Percentiles rank a stretch among this genome's conserved stretches.
These are phyloP conservation scores for Lingula anatina DNA, from an alignment of 2,888 invertebrate species.

Conservation along the genomic window DNA sequence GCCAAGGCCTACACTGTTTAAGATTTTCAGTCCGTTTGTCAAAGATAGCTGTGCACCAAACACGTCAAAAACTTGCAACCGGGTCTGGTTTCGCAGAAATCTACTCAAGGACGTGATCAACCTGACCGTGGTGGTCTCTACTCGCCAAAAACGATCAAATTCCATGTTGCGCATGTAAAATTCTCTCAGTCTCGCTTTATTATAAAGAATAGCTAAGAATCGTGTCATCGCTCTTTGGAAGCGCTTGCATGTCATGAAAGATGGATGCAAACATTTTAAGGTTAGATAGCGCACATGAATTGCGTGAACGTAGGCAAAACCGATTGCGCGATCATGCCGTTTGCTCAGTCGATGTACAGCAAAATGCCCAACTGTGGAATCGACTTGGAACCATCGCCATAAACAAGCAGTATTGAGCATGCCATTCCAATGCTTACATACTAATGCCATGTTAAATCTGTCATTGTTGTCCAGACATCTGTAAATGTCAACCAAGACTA, in stretches of 20 bases:
- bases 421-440: slow-evolving; percentile 25
- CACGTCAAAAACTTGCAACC: slow-evolving; percentile 24
- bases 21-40: slow-evolving; percentile 20
- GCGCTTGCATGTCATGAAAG: slow-evolving; percentile 24
- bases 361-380: too few species aligned
- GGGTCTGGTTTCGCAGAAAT: slow-evolving; percentile 25
- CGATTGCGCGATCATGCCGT: too few species aligned
- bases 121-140: slow-evolving; percentile 24
- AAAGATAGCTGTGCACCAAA: slow-evolving; percentile 20
- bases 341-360: too few species aligned
- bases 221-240: slow-evolving; percentile 26
- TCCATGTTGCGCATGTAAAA: slow-evolving; percentile 27
- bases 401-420: slow-evolving; percentile 19
- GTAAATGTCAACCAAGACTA: slow-evolving; percentile 22
- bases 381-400: too few species aligned
- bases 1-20: slow-evolving; percentile 24
- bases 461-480: slow-evolving; percentile 17
- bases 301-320: slow-evolving; percentile 24
- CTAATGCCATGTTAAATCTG: slow-evolving; percentile 16
- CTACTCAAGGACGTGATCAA: slow-evolving; percentile 21
- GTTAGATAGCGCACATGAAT: slow-evolving; percentile 20
- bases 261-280: slow-evolving; percentile 28
- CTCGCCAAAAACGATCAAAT: slow-evolving; percentile 33
- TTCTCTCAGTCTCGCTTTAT: slow-evolving; percentile 16
- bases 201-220: slow-evolving; percentile 18